Percentiles rank a stretch among this genome's conserved stretches.
Conservation (phyloP, 2,113 vertebrate genomes). For the human (Homo sapiens) region GRCh38 chr4:153351501-153352000, state of each 20-base stretch:
- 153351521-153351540: neutral
- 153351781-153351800: neutral
- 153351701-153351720: neutral
- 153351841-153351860: neutral
- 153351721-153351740: neutral
- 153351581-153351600: neutral
- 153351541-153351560: neutral
- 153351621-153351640: neutral
- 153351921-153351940: neutral
- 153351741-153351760: neutral
- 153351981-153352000: neutral
- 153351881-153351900: neutral
- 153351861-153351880: neutral
- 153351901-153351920: neutral
- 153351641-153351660: neutral
- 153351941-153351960: neutral
- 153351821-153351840: neutral
- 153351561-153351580: neutral
- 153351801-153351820: neutral
- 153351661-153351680: neutral
- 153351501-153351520: neutral
- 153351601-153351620: neutral
- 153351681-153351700: neutral
- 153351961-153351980: neutral
- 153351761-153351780: neutral